These are phyloP conservation scores for Meles meles DNA, from an alignment of 2,113 vertebrate species.

Conservation along the genomic window DNA sequence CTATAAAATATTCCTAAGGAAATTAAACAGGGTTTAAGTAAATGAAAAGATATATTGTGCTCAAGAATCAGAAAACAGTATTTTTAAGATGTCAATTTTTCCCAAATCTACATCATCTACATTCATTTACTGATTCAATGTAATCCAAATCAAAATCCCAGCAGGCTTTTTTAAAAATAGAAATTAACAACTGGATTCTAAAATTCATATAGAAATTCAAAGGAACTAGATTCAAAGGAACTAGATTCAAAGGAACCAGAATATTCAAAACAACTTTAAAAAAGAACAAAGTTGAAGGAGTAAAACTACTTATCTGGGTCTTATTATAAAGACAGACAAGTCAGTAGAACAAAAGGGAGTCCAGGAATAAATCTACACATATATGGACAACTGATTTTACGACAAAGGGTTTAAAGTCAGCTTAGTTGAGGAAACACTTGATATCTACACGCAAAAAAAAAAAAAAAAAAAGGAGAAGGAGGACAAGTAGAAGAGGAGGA, in stretches of 20 bases:
- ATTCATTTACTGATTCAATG: not conserved
- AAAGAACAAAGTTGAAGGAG: not conserved
- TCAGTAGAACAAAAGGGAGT: not conserved
- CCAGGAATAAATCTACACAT: not conserved
- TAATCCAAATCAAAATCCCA: not conserved
- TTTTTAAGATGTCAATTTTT: not conserved
- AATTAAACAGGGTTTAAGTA: not conserved
- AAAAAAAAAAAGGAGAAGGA: not conserved
- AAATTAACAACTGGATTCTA: not conserved
- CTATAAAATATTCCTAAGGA: not conserved
- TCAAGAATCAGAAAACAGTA: not conserved
- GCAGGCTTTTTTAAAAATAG: not conserved
- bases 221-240: not conserved
- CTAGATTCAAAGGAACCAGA: not conserved
- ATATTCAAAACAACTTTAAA: not conserved
- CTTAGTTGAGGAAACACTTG: not conserved
- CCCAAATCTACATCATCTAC: not conserved
- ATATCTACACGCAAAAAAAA: not conserved
- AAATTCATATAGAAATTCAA: not conserved
- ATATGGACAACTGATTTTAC: not conserved
- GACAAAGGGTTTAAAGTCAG: not conserved
- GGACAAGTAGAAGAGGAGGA: not conserved
- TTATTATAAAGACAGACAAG: not conserved
- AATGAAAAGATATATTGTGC: not conserved
- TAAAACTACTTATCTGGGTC: not conserved